Percentiles rank a stretch among this genome's conserved stretches.
Conservation (phyloP, 2,888 invertebrate genomes). For the Sarcophaga variegata region DNA sequence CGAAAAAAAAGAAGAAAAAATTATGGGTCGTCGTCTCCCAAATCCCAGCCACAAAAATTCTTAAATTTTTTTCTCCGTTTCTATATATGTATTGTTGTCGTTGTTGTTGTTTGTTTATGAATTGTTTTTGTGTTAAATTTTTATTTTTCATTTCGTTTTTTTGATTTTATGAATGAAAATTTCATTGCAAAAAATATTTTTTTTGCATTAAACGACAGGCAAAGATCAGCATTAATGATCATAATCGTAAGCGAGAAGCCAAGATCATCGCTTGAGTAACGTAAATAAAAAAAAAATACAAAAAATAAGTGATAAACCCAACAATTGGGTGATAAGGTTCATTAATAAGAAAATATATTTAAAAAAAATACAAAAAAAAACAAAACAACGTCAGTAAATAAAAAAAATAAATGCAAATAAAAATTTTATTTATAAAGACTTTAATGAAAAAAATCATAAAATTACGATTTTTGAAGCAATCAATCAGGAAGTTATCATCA, state of each 20-base stretch:
- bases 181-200: constrained; percentile 22
- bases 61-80: neutral
- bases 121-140: constrained; percentile 48
- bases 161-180: constrained; percentile 60
- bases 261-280: neutral
- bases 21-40: constrained; percentile 1
- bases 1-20: constrained; percentile 14
- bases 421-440: too few species aligned
- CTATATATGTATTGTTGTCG: neutral
- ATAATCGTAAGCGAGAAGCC: constrained; percentile 6
- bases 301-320: constrained; percentile 62
- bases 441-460: too few species aligned
- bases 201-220: constrained; percentile 47
- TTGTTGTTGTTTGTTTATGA: constrained; percentile 21
- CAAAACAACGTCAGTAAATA: too few species aligned
- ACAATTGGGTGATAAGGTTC: constrained; percentile 69
- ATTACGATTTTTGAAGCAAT: too few species aligned
- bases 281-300: neutral
- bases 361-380: too few species aligned
- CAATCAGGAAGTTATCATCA: too few species aligned
- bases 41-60: constrained; percentile 29
- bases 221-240: constrained; percentile 4
- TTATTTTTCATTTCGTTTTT: constrained; percentile 19
- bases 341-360: constrained; percentile 54
- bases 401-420: too few species aligned